Evolutionary conservation across 2,888 invertebrate species (phyloP), one percentile per base, ranked within the genome.

Genomic region (Nesidiocoris tenuis): DNA sequence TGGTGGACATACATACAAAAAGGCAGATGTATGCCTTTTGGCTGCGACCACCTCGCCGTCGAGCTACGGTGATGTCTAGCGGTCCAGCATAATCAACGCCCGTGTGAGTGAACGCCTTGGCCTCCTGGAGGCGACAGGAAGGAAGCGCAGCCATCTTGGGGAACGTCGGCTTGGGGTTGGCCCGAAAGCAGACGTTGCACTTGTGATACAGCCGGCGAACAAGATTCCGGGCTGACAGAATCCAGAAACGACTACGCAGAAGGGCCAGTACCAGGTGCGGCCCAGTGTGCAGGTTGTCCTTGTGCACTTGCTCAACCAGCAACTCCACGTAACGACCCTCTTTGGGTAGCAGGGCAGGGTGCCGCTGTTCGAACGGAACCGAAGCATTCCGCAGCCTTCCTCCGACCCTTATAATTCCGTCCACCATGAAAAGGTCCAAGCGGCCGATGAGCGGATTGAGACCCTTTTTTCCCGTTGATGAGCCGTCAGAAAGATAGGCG

Each of bases 21-120:
- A n/a, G n/a, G n/a, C n/a, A n/a, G n/a, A n/a, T n/a, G 57, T 79
- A 77, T 16, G 61, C 72, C 55, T 79, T 79, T 1, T 24, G 9
- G 0, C 61, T 24, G n/a, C 74, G 74, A n/a, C 22, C 16, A 5
- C 55, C 57, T n/a, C 67, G n/a, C 9, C 56, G 59, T 17, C 7
- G 16, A 9, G 70, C 59, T 22, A 72, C 12, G 22, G 25, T 72
- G 9, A 77, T 55, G 22, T 54, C 17, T 56, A 79, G 78, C 19
- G 77, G 77, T 1, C 79, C 80, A 0, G 80, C 81, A 39, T 80
- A 81, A 64, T 80, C 80, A 0, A 81, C 68, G 2, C 80, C 81
- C 16, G 24, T 23, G 19, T 23, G 21, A 7, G 39, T 65, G 65
- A 65, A 65, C 1, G 3, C 2, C 19, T n/a, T 54, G 19, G 19